Evolutionary conservation across 2,113 vertebrate species (phyloP), one percentile per base, ranked within the genome.

Genomic region (Ibidorhyncha struthersii): DNA sequence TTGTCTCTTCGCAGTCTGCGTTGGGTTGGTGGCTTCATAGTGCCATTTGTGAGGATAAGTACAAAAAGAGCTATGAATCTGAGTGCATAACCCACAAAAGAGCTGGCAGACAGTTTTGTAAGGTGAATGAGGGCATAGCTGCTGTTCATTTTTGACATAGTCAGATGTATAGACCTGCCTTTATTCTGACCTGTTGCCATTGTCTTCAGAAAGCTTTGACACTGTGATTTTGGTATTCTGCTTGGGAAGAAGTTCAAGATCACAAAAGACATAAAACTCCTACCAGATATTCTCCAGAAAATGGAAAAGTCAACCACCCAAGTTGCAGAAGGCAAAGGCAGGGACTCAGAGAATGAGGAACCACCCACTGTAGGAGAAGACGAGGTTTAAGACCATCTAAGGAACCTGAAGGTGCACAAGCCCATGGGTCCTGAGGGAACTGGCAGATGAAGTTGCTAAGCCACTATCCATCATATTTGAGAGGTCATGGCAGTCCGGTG

Each of bases 201-300:
- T 99, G 71, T 97, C 98, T 49, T 97, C 98, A 7, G 97, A 97
- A 89, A 98, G 98, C 79, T 98, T 99, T 2, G 98, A 99, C 22
- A 86, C 97, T 25, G 97, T 99, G 63, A 96, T 99, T 96, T 99
- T 98, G 43, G 99, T 96, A 96, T 99, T 94, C 99, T 99, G 0
- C 99, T 99, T 97, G 99, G 99, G 63, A 99, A 98, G 96, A 99
- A 99, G 97, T 99, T 99, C 96, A 98, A 98, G 96, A 98, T 98
- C 83, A 98, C 95, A 59, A 92, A 97, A 67, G 98, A 98, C 83
- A 98, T 98, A 90, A 83, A 97, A 69, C 74, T 97, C 8, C 95
- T 99, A 14, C 98, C 98, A 14, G 72, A 91, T 77, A 98, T 99
- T 94, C 97, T 99, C 34, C 94, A 91, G 81, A 16, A 45, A 17